Base-by-base conservation (phyloP, 2,113 vertebrate species). In the Oryzias celebensis region DNA sequence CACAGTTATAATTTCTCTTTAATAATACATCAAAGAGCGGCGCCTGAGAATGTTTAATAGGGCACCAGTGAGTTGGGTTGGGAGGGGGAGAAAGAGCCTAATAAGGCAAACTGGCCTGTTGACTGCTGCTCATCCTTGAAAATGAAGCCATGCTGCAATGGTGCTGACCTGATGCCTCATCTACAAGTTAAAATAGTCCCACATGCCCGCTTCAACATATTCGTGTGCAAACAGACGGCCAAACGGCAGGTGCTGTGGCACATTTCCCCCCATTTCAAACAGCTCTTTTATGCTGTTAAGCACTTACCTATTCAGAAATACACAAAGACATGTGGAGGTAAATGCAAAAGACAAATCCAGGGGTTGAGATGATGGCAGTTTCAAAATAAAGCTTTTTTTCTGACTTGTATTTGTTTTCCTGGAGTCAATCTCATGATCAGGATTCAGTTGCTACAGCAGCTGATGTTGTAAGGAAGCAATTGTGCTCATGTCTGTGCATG, bases 131-230 rank as follows among this genome's bases (percentile, higher is more conserved):
- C 78, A 79, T 79, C 76, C 77, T 82, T 83, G 83, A 85, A 85
- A 87, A 85, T 52, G 81, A 76, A 86, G 76, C 80, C 70, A 75
- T 81, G 85, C 83, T 74, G 71, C 71, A 78, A 80, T 56, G 73
- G 71, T 68, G 62, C 73, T 88, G 85, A 88, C 86, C 84, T 75
- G 81, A 75, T 78, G 75, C 85, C 86, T 91, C 87, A 91, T 91
- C 90, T 91, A 89, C 89, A 91, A 91, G 87, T 90, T 90, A 90
- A 91, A 90, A 86, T 73, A 88, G 76, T 78, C 63, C 65, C 0
- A 75, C 54, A 22, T 66, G 68, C 77, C 73, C 71, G 78, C 75
- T 71, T 86, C 85, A 87, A 89, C 89, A 89, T 87, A 87, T 87
- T 89, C 85, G 89, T 87, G 85, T 84, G 86, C 77, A 83, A 88